These are phyloP conservation scores for Acanthochromis polyacanthus DNA, from an alignment of 2,113 vertebrate genomes.

Conservation along the genomic window DNA sequence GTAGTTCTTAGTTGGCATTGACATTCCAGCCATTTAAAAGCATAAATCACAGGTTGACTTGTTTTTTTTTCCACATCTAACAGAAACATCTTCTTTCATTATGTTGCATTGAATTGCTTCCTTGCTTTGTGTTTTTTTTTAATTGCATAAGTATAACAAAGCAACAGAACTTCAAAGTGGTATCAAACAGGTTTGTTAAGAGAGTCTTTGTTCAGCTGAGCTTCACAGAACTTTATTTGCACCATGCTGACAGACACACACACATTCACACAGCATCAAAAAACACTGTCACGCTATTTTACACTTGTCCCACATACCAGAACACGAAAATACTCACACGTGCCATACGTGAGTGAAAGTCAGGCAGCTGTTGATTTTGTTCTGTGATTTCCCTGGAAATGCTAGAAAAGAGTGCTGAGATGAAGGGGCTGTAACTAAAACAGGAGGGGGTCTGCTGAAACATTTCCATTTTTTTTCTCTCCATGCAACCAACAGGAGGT, in stretches of 20 bases:
- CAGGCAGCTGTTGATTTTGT: constrained; percentile 41
- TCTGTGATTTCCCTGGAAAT: constrained; percentile 60
- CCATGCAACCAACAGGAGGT: constrained; percentile 48
- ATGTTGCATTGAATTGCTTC: background rate
- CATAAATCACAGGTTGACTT: background rate
- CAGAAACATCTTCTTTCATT: background rate
- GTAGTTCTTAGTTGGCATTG: background rate
- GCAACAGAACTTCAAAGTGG: constrained; percentile 54
- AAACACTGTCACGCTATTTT: constrained; percentile 38
- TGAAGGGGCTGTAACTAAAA: constrained; percentile 58
- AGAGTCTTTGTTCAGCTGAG: constrained; percentile 55
- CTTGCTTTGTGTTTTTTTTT: constrained; percentile 17
- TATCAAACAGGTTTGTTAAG: constrained; percentile 48
- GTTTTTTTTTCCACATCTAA: background rate
- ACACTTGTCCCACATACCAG: constrained; percentile 43
- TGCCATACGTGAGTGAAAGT: constrained; percentile 43
- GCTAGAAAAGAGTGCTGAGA: constrained; percentile 47
- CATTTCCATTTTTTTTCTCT: constrained; percentile 36
- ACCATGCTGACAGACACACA: constrained; percentile 24
- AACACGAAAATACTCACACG: constrained; percentile 37
- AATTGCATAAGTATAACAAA: constrained; percentile 24
- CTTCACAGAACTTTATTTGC: constrained; percentile 52
- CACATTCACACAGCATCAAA: constrained; percentile 21
- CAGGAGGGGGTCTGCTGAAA: constrained; percentile 59
- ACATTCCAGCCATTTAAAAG: background rate